phyloP scores from a whole-genome alignment of 2,888 invertebrate genomes.

The Artemia sp. region DNA sequence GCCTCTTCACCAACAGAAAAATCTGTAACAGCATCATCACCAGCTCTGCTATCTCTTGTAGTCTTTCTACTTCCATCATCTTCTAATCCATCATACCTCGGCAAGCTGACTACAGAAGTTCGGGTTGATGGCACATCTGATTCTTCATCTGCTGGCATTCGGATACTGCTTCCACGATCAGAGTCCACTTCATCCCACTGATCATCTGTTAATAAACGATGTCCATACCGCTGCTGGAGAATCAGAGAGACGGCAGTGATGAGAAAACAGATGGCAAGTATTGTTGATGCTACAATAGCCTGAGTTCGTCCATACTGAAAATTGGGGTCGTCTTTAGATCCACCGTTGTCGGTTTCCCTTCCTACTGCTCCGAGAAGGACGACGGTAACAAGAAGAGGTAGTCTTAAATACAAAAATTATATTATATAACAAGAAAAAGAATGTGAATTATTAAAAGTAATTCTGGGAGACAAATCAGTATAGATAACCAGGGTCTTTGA shows the following conservation, averaged over 20 bases:
- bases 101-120: constrained; percentile 12
- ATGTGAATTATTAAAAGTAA: too few species aligned
- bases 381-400: constrained; percentile 45
- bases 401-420: constrained; percentile 34
- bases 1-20: constrained; percentile 9
- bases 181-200: constrained; percentile 3
- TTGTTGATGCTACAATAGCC: constrained; percentile 54
- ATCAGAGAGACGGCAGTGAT: constrained; percentile 65
- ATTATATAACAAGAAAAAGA: too few species aligned
- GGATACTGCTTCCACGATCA: constrained; percentile 1
- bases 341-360: constrained; percentile 30
- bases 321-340: constrained; percentile 47
- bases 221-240: constrained; percentile 53
- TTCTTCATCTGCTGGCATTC: constrained; percentile 12
- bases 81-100: neutral
- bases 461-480: too few species aligned
- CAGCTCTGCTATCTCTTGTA: neutral
- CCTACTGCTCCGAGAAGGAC: constrained; percentile 20
- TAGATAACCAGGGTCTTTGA: too few species aligned
- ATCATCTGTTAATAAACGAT: constrained; percentile 21
- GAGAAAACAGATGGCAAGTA: constrained; percentile 58
- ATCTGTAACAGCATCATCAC: neutral
- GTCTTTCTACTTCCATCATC: neutral
- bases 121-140: neutral
- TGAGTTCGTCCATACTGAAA: constrained; percentile 59